A percentile compares a stretch with the other conserved stretches of the same genome.
phyloP scores from a whole-genome alignment of 2,113 vertebrate genomes.

The Prionailurus viverrinus region DNA sequence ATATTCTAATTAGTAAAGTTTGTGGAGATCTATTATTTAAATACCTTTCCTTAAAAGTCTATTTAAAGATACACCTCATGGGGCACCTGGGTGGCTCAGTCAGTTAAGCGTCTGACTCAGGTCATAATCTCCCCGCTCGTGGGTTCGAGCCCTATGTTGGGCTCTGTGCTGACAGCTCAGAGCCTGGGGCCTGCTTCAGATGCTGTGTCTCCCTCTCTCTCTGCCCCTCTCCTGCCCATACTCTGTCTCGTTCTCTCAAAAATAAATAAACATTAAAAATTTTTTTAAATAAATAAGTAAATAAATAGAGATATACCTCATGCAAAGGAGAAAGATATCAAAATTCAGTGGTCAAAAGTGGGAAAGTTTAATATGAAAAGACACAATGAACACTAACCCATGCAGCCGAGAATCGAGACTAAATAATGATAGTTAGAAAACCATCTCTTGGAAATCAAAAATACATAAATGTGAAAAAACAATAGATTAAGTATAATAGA shows the following conservation, averaged over 20 bases:
- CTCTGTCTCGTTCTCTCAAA: too few species aligned
- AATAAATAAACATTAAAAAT: too few species aligned
- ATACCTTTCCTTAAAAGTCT: background rate
- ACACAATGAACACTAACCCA: background rate
- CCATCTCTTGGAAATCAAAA: background rate
- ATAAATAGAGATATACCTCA: background rate
- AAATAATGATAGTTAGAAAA: background rate
- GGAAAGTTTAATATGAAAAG: background rate
- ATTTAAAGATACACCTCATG: background rate
- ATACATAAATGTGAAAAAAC: background rate
- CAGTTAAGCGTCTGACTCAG: too few species aligned
- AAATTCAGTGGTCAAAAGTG: background rate
- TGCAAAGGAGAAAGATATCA: background rate
- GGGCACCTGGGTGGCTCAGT: too few species aligned
- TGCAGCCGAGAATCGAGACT: background rate
- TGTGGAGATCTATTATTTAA: background rate
- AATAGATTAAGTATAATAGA: background rate
- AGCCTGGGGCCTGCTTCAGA: too few species aligned
- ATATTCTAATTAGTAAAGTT: background rate
- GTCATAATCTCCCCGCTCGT: too few species aligned
- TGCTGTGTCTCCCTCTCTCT: too few species aligned
- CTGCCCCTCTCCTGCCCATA: too few species aligned
- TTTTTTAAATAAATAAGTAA: too few species aligned
- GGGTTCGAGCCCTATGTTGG: too few species aligned
- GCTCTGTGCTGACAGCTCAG: too few species aligned